These are phyloP conservation scores for Microctenopoma stevenorrisi DNA, from an alignment of 2,797 vertebrate species.

Conservation along the genomic window DNA sequence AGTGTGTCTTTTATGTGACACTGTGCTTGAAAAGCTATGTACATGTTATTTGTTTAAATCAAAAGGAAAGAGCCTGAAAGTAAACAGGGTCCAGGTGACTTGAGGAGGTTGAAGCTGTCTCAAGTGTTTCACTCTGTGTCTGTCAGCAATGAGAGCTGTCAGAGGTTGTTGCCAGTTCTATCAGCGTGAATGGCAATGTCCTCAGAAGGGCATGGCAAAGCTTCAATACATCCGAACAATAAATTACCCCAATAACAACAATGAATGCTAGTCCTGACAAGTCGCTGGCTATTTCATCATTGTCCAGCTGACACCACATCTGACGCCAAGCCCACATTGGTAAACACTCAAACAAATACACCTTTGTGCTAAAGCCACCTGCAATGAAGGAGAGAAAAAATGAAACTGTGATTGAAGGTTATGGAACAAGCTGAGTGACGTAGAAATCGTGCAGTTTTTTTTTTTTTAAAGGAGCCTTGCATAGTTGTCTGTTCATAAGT, in stretches of 20 bases:
- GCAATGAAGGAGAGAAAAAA: constrained; percentile 40
- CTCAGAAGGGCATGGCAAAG: constrained; percentile 68
- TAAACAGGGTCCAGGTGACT: constrained; percentile 67
- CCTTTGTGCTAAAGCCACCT: constrained; percentile 45
- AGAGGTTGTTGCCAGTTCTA: constrained; percentile 66
- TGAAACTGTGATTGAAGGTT: constrained; percentile 34
- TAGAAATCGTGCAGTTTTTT: background rate
- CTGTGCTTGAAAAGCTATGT: constrained; percentile 24
- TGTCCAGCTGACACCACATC: constrained; percentile 61
- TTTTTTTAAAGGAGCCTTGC: background rate
- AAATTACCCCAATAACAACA: constrained; percentile 74
- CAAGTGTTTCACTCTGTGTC: constrained; percentile 52
- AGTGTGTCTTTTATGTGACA: constrained; percentile 5
- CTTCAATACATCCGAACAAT: constrained; percentile 59
- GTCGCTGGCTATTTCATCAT: constrained; percentile 60
- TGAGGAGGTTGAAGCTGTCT: constrained; percentile 53
- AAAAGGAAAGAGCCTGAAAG: constrained; percentile 41
- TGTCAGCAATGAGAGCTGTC: constrained; percentile 65
- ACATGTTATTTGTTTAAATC: constrained; percentile 48
- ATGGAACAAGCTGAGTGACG: constrained; percentile 10
- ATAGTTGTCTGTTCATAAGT: background rate
- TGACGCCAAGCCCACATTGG: constrained; percentile 52
- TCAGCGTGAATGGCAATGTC: constrained; percentile 75
- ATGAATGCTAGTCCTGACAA: constrained; percentile 62
- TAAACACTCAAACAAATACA: constrained; percentile 50